Evolutionary conservation across 2,113 vertebrate species (phyloP), one percentile per base, ranked within the genome.

Genomic region (Scatophagus argus): DNA sequence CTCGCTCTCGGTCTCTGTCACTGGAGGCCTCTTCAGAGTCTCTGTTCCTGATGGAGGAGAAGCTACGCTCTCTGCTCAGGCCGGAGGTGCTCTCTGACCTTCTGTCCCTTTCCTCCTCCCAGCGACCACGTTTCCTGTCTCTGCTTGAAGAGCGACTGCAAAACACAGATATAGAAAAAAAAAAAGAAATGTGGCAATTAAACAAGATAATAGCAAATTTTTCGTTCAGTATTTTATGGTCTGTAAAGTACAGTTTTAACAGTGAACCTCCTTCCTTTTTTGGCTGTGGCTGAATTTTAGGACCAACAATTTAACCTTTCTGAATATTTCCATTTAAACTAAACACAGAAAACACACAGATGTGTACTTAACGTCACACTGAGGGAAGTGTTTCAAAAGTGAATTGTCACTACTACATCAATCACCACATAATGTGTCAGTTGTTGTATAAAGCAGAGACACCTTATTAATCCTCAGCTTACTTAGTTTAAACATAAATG

Each of bases 111-210:
- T 98, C 97, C 6, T 94, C 94, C 29, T 98, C 98, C 97, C 97
- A 97, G 6, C 97, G 96, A 0, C 95, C 90, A 13, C 96, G 96
- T 64, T 99, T 99, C 73, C 94, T 94, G 75, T 99, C 97, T 87
- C 96, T 94, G 88, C 97, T 98, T 7, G 93, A 87, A 5, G 98
- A 99, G 0, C 94, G 95, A 34, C 91, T 93, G 17, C 21, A 31
- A n/a, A 12, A 0, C 31, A 69, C 17, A 59, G 0, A 36, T 39
- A 7, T 0, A 31, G 19, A 62, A 39, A 3, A 39, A 36, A 6
- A 66, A 27, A 2, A 63, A 3, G 13, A 10, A 8, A 44, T 13
- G n/a, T n/a, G n/a, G n/a, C n/a, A n/a, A n/a, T n/a, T n/a, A n/a
- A n/a, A n/a, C n/a, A n/a, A n/a, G n/a, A n/a, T n/a, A n/a, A n/a